These are phyloP conservation scores for Pangasius krempfi DNA, from an alignment of 2,797 vertebrate species.

Conservation along the genomic window DNA sequence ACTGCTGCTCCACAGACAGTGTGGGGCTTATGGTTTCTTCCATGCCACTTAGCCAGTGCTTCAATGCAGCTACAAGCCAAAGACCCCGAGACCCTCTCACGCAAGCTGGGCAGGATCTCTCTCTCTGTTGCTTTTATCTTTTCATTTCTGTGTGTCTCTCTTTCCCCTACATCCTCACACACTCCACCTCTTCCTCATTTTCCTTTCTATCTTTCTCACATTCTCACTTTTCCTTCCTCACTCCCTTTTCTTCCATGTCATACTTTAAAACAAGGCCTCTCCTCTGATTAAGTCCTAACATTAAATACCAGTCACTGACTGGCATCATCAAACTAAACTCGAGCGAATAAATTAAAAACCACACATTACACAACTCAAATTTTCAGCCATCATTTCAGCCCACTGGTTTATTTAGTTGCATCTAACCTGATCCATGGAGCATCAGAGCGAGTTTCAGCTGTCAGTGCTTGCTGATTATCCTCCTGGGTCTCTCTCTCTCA, in stretches of 20 bases:
- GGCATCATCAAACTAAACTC: background rate
- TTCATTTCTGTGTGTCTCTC: background rate
- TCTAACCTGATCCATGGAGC: background rate
- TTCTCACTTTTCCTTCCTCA: conserved; percentile 21
- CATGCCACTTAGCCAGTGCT: conserved; percentile 52
- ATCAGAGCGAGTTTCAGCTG: background rate
- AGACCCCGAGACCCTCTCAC: conserved; percentile 3
- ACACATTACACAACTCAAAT: background rate
- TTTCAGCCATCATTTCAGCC: background rate
- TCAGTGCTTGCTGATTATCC: conserved; percentile 9
- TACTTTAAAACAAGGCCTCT: background rate
- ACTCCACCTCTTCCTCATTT: background rate
- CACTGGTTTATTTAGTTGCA: background rate
- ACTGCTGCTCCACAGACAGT: conserved; percentile 65
- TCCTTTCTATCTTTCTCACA: background rate
- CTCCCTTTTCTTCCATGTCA: background rate
- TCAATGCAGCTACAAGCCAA: conserved; percentile 20
- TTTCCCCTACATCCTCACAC: background rate
- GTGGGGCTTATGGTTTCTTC: conserved; percentile 75
- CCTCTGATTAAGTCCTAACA: background rate
- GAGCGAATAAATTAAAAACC: background rate
- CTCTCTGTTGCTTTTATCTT: background rate
- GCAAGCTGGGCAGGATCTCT: background rate
- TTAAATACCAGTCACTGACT: background rate
- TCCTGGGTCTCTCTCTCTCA: background rate